Evolutionary conservation across 2,797 vertebrate genomes (phyloP).

Genomic region (Pogoniulus pusillus): DNA sequence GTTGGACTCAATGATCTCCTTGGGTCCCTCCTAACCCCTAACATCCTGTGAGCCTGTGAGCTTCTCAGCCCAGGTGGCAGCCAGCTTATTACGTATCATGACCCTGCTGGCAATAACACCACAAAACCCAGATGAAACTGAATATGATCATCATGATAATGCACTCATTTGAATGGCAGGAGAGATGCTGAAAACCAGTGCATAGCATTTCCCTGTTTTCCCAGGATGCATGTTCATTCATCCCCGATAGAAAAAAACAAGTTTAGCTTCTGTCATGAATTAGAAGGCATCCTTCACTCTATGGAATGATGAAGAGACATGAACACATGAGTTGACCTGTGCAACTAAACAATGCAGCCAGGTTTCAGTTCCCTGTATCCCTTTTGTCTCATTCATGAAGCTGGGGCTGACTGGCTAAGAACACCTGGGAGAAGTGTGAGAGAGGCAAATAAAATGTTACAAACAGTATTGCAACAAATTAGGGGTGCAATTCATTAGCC

Average conservation of each 20-base stretch:
- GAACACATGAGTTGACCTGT: not conserved
- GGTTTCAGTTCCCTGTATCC: not conserved
- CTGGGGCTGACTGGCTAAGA: not conserved
- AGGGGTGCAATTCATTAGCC: not conserved
- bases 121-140: not conserved
- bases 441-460: not conserved
- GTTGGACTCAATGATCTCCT: no score
- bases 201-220: not conserved
- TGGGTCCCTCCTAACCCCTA: no score
- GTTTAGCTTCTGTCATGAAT: not conserved
- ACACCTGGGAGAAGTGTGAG: not conserved
- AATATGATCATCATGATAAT: not conserved
- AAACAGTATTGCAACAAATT: not conserved
- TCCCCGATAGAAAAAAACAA: not conserved
- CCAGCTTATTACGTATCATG: not conserved
- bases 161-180: not conserved
- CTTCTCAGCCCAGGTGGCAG: slow-evolving; percentile 19
- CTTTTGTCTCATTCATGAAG: not conserved
- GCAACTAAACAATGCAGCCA: not conserved
- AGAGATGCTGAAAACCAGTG: not conserved
- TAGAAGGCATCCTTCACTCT: fast-evolving
- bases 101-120: not conserved
- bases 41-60: no score
- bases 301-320: not conserved
- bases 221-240: no score